A percentile compares a stretch with the other conserved stretches of the same genome.
These are phyloP conservation scores for Lagorchestes hirsutus DNA, from an alignment of 2,797 vertebrate species.

Conservation along the genomic window DNA sequence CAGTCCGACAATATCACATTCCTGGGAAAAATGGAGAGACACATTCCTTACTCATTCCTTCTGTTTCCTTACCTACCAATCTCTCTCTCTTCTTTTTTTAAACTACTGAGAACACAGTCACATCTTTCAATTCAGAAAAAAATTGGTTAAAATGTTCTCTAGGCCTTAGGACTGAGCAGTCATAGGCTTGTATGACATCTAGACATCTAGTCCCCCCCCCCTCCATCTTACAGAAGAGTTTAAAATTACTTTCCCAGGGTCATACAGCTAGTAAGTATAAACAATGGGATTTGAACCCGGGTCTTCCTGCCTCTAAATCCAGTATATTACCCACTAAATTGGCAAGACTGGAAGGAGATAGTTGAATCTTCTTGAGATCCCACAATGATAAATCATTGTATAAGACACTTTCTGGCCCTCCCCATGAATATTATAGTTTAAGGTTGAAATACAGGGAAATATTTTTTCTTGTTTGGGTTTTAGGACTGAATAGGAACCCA, in stretches of 20 bases:
- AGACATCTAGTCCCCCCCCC: rapidly evolving
- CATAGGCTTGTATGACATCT: background rate
- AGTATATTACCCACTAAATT: background rate
- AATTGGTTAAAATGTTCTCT: background rate
- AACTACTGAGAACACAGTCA: background rate
- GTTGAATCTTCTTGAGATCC: background rate
- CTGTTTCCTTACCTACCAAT: background rate
- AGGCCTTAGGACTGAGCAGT: background rate
- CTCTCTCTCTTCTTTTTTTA: background rate
- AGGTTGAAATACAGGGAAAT: background rate
- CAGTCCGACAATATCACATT: conserved; percentile 64
- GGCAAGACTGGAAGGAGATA: background rate
- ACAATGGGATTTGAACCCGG: background rate
- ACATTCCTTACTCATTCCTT: background rate
- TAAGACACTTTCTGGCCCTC: background rate
- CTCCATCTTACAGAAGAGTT: background rate
- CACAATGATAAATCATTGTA: background rate
- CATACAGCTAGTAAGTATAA: background rate
- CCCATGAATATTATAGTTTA: background rate
- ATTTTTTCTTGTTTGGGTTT: background rate
- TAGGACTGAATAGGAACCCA: background rate
- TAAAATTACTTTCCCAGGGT: background rate
- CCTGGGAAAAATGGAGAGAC: conserved; percentile 32
- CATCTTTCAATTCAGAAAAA: background rate
- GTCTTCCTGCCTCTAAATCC: background rate